phyloP scores from a whole-genome alignment of 2,888 invertebrate species.

The Strigamia maritima region DNA sequence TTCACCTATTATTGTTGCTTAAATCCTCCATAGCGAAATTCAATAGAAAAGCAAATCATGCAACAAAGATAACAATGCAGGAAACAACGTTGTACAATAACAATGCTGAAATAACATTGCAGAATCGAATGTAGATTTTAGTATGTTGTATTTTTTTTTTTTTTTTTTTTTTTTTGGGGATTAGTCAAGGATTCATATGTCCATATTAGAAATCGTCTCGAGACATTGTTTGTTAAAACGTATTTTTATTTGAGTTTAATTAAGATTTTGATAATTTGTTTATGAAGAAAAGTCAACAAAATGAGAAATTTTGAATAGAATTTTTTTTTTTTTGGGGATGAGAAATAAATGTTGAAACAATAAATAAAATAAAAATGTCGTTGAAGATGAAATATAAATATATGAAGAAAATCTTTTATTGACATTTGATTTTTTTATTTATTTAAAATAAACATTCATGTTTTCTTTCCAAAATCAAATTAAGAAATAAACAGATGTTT shows the following conservation, averaged over 20 bases:
- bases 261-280: not conserved
- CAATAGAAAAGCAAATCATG: not conserved
- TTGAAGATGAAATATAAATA: no score
- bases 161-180: not conserved
- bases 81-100: no score
- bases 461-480: not conserved
- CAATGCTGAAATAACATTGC: no score
- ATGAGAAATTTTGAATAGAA: not conserved
- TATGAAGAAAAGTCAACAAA: not conserved
- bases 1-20: no score
- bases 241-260: not conserved
- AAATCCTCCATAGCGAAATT: not conserved
- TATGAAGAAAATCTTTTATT: no score
- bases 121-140: not conserved
- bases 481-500: not conserved
- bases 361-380: no score
- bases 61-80: no score
- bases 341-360: no score
- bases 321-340: no score
- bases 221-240: not conserved
- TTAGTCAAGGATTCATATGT: not conserved
- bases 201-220: not conserved
- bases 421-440: no score
- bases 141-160: not conserved
- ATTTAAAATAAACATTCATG: not conserved